These are phyloP conservation scores for Anastrepha obliqua DNA, from an alignment of 1,140 invertebrate species.

Conservation along the genomic window DNA sequence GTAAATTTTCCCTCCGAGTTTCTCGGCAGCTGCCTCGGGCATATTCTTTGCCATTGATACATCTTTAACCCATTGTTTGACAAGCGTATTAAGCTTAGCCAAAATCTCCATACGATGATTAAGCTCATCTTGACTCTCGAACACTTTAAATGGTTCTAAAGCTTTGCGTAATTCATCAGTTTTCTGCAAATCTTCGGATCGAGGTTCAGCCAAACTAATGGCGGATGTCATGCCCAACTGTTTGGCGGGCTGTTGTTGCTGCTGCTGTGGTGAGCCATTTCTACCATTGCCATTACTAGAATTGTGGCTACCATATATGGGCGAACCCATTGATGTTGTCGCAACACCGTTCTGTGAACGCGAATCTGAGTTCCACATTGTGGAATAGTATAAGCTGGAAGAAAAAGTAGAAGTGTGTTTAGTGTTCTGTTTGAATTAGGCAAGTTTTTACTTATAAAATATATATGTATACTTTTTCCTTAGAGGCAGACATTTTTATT, in stretches of 20 bases:
- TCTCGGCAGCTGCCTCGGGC: conserved; percentile 88
- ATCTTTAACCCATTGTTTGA: conserved; percentile 94
- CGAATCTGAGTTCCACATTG: conserved; percentile 72
- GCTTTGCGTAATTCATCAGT: conserved; percentile 89
- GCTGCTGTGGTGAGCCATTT: conserved; percentile 44
- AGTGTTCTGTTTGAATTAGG: background rate
- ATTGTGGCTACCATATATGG: conserved; percentile 8
- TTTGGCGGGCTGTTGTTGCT: conserved; percentile 67
- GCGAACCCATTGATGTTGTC: conserved; percentile 33
- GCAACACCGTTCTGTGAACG: conserved; percentile 59
- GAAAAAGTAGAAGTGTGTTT: background rate
- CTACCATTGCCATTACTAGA: conserved; percentile 33
- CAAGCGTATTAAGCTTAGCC: conserved; percentile 90
- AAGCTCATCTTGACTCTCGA: conserved; percentile 93
- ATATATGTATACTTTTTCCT: too few relatives aligned
- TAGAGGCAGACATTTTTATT: too few relatives aligned
- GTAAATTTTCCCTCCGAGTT: conserved; percentile 97
- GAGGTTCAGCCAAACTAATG: conserved; percentile 91
- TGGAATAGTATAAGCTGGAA: background rate
- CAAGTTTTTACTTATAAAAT: too few relatives aligned
- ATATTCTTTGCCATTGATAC: conserved; percentile 92
- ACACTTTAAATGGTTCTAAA: conserved; percentile 91
- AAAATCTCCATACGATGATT: conserved; percentile 90
- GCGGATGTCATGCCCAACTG: conserved; percentile 94
- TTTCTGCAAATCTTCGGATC: conserved; percentile 87